Evolutionary conservation across 2,113 vertebrate genomes (phyloP), one percentile per base, ranked within the genome.

Genomic region (Xenus cinereus): DNA sequence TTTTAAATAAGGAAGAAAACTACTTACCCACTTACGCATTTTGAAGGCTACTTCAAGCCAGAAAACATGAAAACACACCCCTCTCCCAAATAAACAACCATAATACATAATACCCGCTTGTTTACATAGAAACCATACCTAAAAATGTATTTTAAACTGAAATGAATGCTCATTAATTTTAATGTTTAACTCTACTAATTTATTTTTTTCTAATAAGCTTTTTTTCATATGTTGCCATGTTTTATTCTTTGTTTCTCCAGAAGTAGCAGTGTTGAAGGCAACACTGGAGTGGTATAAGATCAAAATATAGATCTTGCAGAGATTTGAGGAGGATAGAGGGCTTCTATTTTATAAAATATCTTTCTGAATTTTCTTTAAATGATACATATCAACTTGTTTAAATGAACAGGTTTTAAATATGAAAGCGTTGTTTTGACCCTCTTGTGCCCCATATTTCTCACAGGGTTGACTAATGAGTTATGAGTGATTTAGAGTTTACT

Each of bases 401-500:
- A 84, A 82, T 57, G 24, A 95, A 78, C 22, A 93, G 30, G 24
- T 63, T 79, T 92, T 59, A 95, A 89, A 82, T 71, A 77, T 33
- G 35, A 82, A 93, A 94, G 21, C 3, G 9, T 2, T 59, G 21
- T 56, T 89, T 75, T 3, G 2, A 21, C 4, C 10, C 28, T 6
- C 13, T 64, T 2, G 1, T 4, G 16, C 16, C 27, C 14, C 14
- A 10, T 59, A 16, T 72, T 74, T 92, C 54, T 92, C 46, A 68
- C 9, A 50, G 46, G 10, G 33, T 35, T 95, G 57, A 69, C 10
- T 93, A 90, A 96, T 56, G 28, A 68, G 17, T 67, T 93, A 77
- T 12, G 62, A 96, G 56, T 73, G 60, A 83, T 93, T 96, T 87
- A 90, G 62, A 86, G 72, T 97, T 94, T 90, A 74, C 80, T 77